Percentiles rank a stretch among this genome's conserved stretches.
Evolutionary conservation across 2,797 vertebrate species (phyloP).

Genomic region (Discoglossus pictus): DNA sequence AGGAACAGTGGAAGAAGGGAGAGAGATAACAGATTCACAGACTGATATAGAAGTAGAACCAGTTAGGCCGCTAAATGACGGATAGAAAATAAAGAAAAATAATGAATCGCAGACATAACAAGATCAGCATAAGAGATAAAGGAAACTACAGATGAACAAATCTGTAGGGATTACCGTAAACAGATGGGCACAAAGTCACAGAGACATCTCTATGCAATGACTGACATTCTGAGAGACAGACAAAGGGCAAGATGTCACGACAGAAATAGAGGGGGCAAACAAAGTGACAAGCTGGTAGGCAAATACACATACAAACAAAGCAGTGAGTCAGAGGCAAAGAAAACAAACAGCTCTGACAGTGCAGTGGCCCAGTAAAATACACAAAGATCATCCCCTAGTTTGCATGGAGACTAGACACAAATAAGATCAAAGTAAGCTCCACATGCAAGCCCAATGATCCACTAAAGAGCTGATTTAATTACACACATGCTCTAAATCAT

Average conservation of each 20-base stretch:
- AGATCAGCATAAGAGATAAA: conserved; percentile 7
- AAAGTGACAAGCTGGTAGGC: conserved; percentile 55
- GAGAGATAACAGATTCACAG: conserved; percentile 20
- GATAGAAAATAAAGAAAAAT: conserved; percentile 19
- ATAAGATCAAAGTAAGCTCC: background rate
- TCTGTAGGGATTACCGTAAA: conserved; percentile 22
- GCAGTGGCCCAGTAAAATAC: background rate
- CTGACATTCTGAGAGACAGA: conserved; percentile 29
- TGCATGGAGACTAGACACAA: conserved; percentile 39
- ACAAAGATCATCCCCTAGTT: conserved; percentile 14
- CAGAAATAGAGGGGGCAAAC: conserved; percentile 35
- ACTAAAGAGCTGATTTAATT: no score
- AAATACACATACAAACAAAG: conserved; percentile 60
- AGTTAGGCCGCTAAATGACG: background rate
- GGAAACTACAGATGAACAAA: background rate
- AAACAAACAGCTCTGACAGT: conserved; percentile 21
- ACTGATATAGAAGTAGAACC: conserved; percentile 5
- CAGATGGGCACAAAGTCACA: conserved; percentile 33
- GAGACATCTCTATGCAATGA: conserved; percentile 27
- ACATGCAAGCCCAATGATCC: no score
- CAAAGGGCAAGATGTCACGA: conserved; percentile 29
- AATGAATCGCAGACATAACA: conserved; percentile 16
- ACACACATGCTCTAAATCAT: no score
- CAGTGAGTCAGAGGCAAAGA: conserved; percentile 42
- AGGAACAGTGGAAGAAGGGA: background rate